Evolutionary conservation across 2,888 invertebrate genomes (phyloP), one percentile per base, ranked within the genome.

Genomic region (Apamea crenata): DNA sequence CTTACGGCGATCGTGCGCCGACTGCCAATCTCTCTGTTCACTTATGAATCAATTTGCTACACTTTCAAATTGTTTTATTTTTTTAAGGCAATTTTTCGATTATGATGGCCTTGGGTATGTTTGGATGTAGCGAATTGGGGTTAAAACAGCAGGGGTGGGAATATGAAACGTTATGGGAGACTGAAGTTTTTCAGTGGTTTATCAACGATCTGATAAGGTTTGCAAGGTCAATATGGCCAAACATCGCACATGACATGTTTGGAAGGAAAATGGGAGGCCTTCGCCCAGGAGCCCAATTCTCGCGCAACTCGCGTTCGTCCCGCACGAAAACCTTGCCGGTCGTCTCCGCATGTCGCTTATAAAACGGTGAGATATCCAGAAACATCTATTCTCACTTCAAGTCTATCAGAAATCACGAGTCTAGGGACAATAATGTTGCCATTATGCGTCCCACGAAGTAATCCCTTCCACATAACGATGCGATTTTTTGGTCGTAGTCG

Each of bases 41-140:
- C 85, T 89, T 91, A 90, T 88, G 90, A 91, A 92, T 92, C 92
- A 92, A 91, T 93, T 92, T 91, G 86, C 84, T 85, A 75, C 75
- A 85, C 83, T 85, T 83, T 85, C 74, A 87, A 84, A 89, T 85
- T 87, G 84, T 86, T 88, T 88, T 88, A 86, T 84, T 82, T 78
- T 82, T 83, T 83, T 79, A 81, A 71, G 65, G 40, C 32, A 53
- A 63, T 77, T 73, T 67, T 73, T 80, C 61, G 36, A 75, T 78
- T 78, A 77, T 74, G 25, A n/a, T 74, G 36, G 74, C 12, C 25
- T 16, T 6, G 3, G 32, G 25, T 29, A 10, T 66, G 25, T 61
- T 66, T 29, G 29, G 25, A 7, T 1, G 12, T 18, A n/a, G 53
- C 14, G 1, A 25, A 53, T 53, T 68, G 18, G n/a, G 25, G 40